Evolutionary conservation across 2,113 vertebrate genomes (phyloP), one percentile per base, ranked within the genome.

Genomic region (Baryphthengus martii): DNA sequence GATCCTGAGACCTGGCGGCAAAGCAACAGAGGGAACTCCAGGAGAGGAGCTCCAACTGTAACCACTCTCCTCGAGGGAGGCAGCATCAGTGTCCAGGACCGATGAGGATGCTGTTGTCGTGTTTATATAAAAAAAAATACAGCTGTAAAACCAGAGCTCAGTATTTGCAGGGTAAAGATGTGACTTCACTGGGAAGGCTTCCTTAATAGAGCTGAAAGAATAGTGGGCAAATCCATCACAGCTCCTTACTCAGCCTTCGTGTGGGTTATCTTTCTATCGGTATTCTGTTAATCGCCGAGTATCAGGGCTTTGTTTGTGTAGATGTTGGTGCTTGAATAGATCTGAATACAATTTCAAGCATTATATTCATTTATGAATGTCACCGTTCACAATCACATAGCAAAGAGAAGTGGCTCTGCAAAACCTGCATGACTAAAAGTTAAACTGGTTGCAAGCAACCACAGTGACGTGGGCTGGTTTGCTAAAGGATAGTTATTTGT

Each of bases 121-220:
- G 21, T 85, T 94, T 91, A 25, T 65, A 42, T 66, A 29, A 85
- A 90, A 95, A 90, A 95, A 68, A 77, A 87, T 39, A 23, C 31
- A 40, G 26, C 74, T 89, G 49, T 67, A 76, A 88, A 95, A 72
- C 35, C 2, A 0, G 62, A 95, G 81, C 53, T 52, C 72, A 61
- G 1, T 91, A 59, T 95, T 95, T 95, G 89, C 58, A 76, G 71
- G 53, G 81, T 85, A 94, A 96, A 95, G 91, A 90, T 70, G 49
- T 89, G 77, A 92, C 81, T 93, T 94, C 91, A 85, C 17, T 39
- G 53, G 75, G n/a, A 87, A 76, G 49, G 61, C 16, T 24, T 91
- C 71, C 62, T 89, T 45, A 85, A 75, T 5, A 65, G 79, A 77
- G 25, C 55, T 79, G 52, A 88, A 89, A 83, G 76, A 85, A 81